Evolutionary conservation across 2,113 vertebrate genomes (phyloP).

Genomic region (Aegypius monachus): DNA sequence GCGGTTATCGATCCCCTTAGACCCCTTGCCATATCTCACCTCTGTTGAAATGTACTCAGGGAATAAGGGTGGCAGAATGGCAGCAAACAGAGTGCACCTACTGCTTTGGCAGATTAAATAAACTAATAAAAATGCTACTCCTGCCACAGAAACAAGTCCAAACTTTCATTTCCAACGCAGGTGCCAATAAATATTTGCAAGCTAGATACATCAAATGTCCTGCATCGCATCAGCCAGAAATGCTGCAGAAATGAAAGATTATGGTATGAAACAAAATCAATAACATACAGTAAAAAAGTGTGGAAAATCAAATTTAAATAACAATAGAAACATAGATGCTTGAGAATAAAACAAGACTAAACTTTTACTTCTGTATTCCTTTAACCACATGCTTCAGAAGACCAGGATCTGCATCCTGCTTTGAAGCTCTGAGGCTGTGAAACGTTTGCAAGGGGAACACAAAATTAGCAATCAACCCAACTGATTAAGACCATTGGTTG

Average conservation of each 20-base stretch:
- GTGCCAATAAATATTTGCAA: not conserved
- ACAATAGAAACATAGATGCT: not conserved
- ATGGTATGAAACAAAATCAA: not conserved
- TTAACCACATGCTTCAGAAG: not conserved
- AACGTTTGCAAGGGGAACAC: not conserved
- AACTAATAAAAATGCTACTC: not conserved
- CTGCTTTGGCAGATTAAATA: not conserved
- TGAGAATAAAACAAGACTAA: not conserved
- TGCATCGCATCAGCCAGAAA: not conserved
- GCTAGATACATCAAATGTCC: not conserved
- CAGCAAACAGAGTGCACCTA: not conserved
- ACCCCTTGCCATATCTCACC: not conserved
- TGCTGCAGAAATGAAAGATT: not conserved
- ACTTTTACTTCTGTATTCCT: not conserved
- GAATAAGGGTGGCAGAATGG: not conserved
- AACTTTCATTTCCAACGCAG: not conserved
- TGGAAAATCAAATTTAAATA: not conserved
- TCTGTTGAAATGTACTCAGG: not conserved
- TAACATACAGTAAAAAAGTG: not conserved
- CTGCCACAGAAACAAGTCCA: not conserved
- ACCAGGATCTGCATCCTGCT: rapidly evolving
- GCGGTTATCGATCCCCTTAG: not conserved
- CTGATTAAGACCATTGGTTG: not conserved
- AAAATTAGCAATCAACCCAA: not conserved
- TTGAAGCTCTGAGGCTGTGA: not conserved